Evolutionary conservation across 35 echinoderm and acorn worm genomes (phyloP).

Genomic region (Hemicentrotus pulcherrimus): DNA sequence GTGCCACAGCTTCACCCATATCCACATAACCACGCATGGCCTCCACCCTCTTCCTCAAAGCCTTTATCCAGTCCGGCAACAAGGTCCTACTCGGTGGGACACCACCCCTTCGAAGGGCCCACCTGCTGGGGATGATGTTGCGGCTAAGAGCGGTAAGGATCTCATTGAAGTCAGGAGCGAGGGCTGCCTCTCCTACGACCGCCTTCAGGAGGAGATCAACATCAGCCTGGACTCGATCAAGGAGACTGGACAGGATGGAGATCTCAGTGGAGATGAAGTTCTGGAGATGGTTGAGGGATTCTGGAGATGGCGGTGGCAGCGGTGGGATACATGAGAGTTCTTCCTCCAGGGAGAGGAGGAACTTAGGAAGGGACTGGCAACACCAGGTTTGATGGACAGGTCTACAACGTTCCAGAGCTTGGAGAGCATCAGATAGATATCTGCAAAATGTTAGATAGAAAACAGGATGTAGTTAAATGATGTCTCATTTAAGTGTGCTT

Average conservation of each 20-base stretch:
- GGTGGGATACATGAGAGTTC: slow-evolving; percentile 43
- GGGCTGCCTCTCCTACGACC: slow-evolving; percentile 57
- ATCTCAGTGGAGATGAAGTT: slow-evolving; percentile 79
- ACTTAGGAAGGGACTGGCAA: not conserved
- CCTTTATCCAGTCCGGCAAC: slow-evolving; percentile 54
- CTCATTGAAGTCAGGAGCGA: slow-evolving; percentile 49
- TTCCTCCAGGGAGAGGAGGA: slow-evolving; percentile 40
- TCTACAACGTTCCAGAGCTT: not conserved
- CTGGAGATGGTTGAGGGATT: slow-evolving; percentile 77
- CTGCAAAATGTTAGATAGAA: not conserved
- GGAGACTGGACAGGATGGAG: not conserved
- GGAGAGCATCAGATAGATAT: slow-evolving; percentile 52
- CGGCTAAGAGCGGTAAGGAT: slow-evolving; percentile 54
- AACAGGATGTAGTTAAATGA: not conserved
- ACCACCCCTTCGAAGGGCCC: slow-evolving; percentile 48
- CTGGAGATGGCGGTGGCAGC: slow-evolving; percentile 25
- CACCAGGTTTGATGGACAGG: not conserved
- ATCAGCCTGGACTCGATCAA: slow-evolving; percentile 65
- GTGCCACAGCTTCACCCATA: not conserved
- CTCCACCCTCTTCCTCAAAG: slow-evolving; percentile 45
- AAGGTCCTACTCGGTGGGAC: slow-evolving; percentile 6
- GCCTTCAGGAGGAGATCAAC: slow-evolving; percentile 59
- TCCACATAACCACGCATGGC: slow-evolving; percentile 47
- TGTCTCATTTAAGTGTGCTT: not conserved
- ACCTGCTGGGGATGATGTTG: slow-evolving; percentile 53